Percentiles rank a stretch among this genome's conserved stretches.
phyloP scores from a whole-genome alignment of 2,113 vertebrate species.

The Pelodiscus sinensis region DNA sequence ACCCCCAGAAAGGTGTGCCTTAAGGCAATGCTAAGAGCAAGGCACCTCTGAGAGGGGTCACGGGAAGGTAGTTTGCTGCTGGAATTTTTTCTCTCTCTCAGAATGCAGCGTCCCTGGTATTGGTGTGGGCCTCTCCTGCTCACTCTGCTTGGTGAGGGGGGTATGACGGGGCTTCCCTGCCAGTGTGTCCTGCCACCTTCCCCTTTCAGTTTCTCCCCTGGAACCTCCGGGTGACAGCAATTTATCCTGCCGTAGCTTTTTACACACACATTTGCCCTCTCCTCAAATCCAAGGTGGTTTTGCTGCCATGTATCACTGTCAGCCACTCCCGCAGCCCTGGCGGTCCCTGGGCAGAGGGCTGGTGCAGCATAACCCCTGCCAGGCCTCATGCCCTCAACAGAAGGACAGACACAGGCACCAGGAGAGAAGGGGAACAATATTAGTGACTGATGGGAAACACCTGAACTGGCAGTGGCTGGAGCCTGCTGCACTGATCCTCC shows the following conservation, averaged over 20 bases:
- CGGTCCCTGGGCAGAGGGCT: neutral
- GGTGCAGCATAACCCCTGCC: neutral
- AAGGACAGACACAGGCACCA: neutral
- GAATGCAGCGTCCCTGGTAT: neutral
- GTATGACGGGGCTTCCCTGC: neutral
- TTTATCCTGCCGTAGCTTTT: neutral
- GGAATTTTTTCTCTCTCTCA: too few species aligned
- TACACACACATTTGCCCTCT: neutral
- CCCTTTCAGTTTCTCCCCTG: neutral
- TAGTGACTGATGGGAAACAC: neutral
- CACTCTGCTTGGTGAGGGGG: neutral
- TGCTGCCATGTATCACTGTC: neutral
- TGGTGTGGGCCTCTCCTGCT: neutral
- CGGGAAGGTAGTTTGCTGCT: neutral
- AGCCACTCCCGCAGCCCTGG: neutral
- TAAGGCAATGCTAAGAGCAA: neutral
- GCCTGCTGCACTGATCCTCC: neutral
- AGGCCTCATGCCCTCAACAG: neutral
- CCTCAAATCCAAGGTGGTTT: neutral
- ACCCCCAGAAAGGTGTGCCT: neutral
- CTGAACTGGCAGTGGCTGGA: neutral
- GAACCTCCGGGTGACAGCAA: neutral
- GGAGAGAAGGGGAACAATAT: neutral
- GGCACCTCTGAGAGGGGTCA: neutral
- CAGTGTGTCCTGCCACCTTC: neutral